Percentiles rank a stretch among this genome's conserved stretches.
phyloP scores from a whole-genome alignment of 2,113 vertebrate species.

The Bubo blakistoni region DNA sequence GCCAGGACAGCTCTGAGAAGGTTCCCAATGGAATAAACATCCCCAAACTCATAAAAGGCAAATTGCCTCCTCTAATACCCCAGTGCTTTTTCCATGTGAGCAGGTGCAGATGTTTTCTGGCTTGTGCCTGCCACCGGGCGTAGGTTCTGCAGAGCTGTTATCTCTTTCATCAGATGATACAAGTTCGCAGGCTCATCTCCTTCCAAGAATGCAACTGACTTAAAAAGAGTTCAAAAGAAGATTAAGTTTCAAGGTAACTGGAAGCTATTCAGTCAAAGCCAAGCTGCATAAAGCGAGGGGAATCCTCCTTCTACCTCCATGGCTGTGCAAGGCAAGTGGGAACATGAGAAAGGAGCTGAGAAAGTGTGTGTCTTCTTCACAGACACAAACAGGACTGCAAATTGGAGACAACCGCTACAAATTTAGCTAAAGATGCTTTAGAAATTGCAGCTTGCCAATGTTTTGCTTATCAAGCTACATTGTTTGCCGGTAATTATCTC shows the following conservation, averaged over 20 bases:
- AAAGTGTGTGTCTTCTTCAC: slow-evolving; percentile 41
- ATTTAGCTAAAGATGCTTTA: slow-evolving; percentile 59
- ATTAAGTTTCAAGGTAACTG: slow-evolving; percentile 80
- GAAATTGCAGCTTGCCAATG: slow-evolving; percentile 58
- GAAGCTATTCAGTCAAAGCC: slow-evolving; percentile 78
- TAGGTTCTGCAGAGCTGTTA: slow-evolving; percentile 66
- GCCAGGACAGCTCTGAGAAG: background rate
- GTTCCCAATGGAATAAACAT: background rate
- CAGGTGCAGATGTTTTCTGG: slow-evolving; percentile 61
- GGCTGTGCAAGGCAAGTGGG: slow-evolving; percentile 49
- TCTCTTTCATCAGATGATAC: slow-evolving; percentile 63
- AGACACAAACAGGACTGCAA: slow-evolving; percentile 63
- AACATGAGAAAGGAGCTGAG: slow-evolving; percentile 57
- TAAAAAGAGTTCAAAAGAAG: slow-evolving; percentile 79
- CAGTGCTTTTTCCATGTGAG: slow-evolving; percentile 30
- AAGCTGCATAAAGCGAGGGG: slow-evolving; percentile 65
- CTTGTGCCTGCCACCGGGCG: slow-evolving; percentile 34
- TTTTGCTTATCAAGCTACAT: slow-evolving; percentile 44
- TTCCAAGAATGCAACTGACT: slow-evolving; percentile 79
- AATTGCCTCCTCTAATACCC: background rate
- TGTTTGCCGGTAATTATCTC: slow-evolving; percentile 24
- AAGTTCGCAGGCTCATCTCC: slow-evolving; percentile 59
- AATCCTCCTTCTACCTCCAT: slow-evolving; percentile 66
- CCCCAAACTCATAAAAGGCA: slow-evolving; percentile 43
- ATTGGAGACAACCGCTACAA: slow-evolving; percentile 65